Conservation (phyloP, 2,113 vertebrate genomes). For the Pangasianodon gigas region DNA sequence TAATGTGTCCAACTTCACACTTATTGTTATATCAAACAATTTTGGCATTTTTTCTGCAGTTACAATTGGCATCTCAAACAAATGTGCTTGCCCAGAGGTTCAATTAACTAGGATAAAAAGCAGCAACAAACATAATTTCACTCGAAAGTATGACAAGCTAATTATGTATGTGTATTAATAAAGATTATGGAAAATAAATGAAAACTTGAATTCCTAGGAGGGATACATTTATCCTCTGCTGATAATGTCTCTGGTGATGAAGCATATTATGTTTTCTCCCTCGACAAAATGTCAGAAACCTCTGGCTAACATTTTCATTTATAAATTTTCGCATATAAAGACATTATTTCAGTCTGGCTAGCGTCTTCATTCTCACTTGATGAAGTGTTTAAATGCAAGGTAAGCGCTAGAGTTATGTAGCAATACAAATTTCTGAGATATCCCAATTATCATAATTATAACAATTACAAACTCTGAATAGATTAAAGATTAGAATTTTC, state of each 20-base stretch:
- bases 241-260: background rate
- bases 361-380: background rate
- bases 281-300: background rate
- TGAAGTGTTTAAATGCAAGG: background rate
- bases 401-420: background rate
- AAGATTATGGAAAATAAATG: background rate
- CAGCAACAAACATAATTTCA: background rate
- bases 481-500: background rate
- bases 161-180: background rate
- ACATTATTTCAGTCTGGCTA: background rate
- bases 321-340: background rate
- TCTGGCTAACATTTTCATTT: background rate
- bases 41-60: background rate
- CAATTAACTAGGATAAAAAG: background rate
- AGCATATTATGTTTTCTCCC: background rate
- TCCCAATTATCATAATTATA: background rate
- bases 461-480: background rate
- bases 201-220: background rate
- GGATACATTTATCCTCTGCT: background rate
- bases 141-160: background rate
- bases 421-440: background rate
- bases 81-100: background rate
- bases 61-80: background rate
- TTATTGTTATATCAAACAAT: background rate
- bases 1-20: background rate